A percentile compares a stretch with the other conserved stretches of the same genome.
phyloP scores from a whole-genome alignment of 2,888 invertebrate species.

The Harpalus rubripes region DNA sequence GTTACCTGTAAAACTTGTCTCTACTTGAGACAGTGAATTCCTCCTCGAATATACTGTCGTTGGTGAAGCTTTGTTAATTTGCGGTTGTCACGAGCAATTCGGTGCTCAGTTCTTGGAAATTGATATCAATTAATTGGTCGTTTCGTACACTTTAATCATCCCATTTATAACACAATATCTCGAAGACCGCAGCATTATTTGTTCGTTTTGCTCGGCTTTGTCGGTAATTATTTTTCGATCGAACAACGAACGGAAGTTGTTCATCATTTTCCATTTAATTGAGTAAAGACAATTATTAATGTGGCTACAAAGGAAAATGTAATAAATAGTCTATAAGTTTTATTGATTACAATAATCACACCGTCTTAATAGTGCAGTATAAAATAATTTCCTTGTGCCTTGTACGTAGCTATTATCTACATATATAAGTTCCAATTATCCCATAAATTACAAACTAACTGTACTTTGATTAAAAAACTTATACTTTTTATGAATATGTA shows the following conservation, averaged over 20 bases:
- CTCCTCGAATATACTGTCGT: not conserved
- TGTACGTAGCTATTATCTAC: too few species aligned
- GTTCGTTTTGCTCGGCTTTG: slow-evolving; percentile 8
- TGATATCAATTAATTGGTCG: slow-evolving; percentile 40
- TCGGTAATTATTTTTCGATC: slow-evolving; percentile 14
- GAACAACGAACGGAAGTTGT: not conserved
- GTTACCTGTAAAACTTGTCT: not conserved
- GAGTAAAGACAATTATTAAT: not conserved
- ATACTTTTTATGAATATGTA: too few species aligned
- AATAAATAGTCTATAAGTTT: not conserved
- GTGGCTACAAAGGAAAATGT: not conserved
- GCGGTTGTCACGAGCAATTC: slow-evolving; percentile 2
- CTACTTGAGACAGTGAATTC: slow-evolving; percentile 8
- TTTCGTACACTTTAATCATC: slow-evolving; percentile 33
- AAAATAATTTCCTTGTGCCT: too few species aligned
- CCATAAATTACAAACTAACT: too few species aligned
- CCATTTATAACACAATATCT: slow-evolving; percentile 39
- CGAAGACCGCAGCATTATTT: not conserved
- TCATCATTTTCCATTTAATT: slow-evolving; percentile 11
- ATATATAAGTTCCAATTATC: too few species aligned
- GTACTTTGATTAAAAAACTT: too few species aligned
- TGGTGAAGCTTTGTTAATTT: slow-evolving; percentile 18
- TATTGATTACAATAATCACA: not conserved
- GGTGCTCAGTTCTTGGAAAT: slow-evolving; percentile 21
- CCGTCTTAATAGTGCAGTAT: too few species aligned